Evolutionary conservation across 1,140 invertebrate species (phyloP), one percentile per base, ranked within the genome.

Genomic region (Prorops nasuta): DNA sequence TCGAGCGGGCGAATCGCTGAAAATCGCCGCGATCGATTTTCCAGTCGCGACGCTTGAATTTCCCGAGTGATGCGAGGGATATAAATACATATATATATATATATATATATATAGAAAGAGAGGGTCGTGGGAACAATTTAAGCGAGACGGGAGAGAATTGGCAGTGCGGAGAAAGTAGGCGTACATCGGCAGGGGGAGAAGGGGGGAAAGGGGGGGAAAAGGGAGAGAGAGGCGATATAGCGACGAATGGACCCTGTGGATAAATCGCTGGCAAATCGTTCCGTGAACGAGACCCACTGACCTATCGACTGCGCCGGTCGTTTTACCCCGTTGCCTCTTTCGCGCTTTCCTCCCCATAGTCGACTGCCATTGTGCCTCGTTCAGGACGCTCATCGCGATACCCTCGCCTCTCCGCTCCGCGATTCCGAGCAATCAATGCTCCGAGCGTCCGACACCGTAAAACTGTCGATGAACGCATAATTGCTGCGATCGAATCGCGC

Each of bases 251-350:
- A 16, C 36, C 14, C 36, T n/a, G 17, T 15, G 14, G 36, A 16
- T 17, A 16, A 38, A 17, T 19, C 10, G 24, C 56, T 57, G 54
- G 56, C 56, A 54, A 51, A 49, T 53, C 59, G 54, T 51, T 56
- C 50, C 60, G 51, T 69, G 68, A 68, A 74, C 64, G 60, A 74
- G 71, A 61, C 72, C 72, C 63, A 73, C 71, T 77, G 73, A 77
- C 75, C 75, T 74, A 77, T 73, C 73, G 72, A 74, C 73, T 28
- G 24, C 24, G 24, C 24, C 24, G 24, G 24, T 28, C 10, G 24
- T 28, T 4, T 28, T 28, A 6, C 24, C 24, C 76, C 68, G 63
- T 51, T 28, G 10, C 15, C n/a, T 34, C 17, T 53, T 31, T 31
- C 36, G 10, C 24, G 10, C 24, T 10, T 44, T 53, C 56, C 37